Conservation (phyloP, 30 jellyfish, hydroid and myxozoan species). For the Turritopsis rubra region DNA sequence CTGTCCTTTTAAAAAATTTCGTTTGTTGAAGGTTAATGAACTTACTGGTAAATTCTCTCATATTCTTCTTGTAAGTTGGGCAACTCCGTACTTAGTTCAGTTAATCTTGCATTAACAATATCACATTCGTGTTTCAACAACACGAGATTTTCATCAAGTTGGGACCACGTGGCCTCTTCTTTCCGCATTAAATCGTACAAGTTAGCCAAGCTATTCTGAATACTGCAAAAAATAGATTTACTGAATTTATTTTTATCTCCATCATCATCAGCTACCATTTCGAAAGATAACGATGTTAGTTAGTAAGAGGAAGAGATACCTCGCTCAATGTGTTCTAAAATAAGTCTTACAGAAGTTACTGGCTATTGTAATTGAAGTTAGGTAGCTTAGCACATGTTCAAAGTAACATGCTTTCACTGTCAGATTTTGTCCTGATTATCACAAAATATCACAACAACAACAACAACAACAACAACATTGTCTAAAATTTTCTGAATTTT, state of each 20-base stretch:
- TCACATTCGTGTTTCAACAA: conserved; percentile 30
- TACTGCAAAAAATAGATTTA: background rate
- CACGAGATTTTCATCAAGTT: conserved; percentile 19
- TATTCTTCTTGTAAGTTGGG: conserved; percentile 33
- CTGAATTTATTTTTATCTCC: too few relatives aligned
- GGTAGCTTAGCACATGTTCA: too few relatives aligned
- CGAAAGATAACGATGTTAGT: too few relatives aligned
- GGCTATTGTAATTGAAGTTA: background rate
- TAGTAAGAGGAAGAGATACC: background rate
- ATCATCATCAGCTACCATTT: too few relatives aligned
- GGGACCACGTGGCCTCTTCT: conserved; percentile 27
- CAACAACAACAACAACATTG: background rate
- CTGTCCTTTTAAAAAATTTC: too few relatives aligned
- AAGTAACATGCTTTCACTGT: background rate
- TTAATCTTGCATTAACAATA: conserved; percentile 10
- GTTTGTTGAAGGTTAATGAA: background rate
- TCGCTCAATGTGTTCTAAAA: background rate
- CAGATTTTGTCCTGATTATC: too few relatives aligned
- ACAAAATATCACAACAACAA: background rate
- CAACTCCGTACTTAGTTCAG: conserved; percentile 36
- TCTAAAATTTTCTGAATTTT: background rate
- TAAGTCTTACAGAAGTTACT: background rate
- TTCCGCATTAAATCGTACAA: conserved; percentile 4
- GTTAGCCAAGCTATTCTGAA: conserved; percentile 5
- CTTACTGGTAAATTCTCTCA: conserved; percentile 13